Percentiles rank a stretch among this genome's conserved stretches.
Evolutionary conservation across 2,888 invertebrate species (phyloP).

Genomic region (Plebejus anna): DNA sequence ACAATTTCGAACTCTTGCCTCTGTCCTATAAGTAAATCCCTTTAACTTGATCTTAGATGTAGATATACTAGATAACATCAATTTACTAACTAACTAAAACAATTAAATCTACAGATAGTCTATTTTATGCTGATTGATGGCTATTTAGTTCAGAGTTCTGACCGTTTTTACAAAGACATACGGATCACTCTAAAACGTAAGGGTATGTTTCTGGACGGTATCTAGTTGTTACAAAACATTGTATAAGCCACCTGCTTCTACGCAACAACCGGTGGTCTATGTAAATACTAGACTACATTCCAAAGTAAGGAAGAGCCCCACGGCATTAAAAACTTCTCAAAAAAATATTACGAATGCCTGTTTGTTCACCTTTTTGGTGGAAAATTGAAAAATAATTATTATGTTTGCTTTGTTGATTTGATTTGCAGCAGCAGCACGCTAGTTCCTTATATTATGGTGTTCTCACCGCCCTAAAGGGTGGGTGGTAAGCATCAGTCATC

Average conservation of each 20-base stretch:
- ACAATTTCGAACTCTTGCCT: neutral
- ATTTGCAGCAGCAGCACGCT: too few relatives aligned
- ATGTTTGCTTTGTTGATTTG: too few relatives aligned
- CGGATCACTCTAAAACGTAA: neutral
- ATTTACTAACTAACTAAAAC: neutral
- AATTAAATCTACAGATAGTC: slow-evolving; percentile 1
- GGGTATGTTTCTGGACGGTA: neutral
- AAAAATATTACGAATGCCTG: neutral
- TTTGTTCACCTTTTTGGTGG: neutral
- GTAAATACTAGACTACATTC: slow-evolving; percentile 6
- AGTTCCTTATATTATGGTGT: too few relatives aligned
- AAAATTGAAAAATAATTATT: neutral
- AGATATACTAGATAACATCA: neutral
- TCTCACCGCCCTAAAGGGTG: too few relatives aligned
- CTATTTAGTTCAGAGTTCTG: neutral
- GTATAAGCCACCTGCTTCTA: neutral
- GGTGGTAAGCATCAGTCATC: too few relatives aligned
- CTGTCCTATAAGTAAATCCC: too few relatives aligned
- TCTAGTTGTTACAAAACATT: neutral
- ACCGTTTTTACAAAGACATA: neutral
- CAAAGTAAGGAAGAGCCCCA: neutral
- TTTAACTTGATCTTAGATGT: neutral
- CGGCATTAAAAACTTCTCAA: neutral
- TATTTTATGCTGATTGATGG: neutral
- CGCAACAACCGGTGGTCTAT: slow-evolving; percentile 5